A percentile compares a stretch with the other conserved stretches of the same genome.
These are phyloP conservation scores for Lutjanus argentimaculatus DNA, from an alignment of 2,797 vertebrate species.

Conservation along the genomic window DNA sequence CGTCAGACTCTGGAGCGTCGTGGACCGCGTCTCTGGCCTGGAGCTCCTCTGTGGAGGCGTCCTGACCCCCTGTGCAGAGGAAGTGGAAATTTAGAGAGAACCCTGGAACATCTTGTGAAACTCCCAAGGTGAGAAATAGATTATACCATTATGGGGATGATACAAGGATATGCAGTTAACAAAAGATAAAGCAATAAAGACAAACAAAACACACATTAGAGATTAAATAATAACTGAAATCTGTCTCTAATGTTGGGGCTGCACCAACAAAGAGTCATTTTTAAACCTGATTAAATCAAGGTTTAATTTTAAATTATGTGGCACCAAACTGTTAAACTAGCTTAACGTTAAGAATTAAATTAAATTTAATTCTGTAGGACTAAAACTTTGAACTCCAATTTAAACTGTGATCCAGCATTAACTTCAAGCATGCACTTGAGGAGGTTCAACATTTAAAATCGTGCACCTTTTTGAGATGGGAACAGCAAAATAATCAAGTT, in stretches of 20 bases:
- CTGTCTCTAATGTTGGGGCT: neutral
- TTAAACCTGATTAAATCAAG: too few relatives aligned
- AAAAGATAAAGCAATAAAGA: neutral
- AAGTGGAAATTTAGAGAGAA: constrained; percentile 4
- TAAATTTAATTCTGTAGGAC: too few relatives aligned
- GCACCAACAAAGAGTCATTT: too few relatives aligned
- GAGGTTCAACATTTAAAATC: too few relatives aligned
- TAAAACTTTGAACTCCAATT: too few relatives aligned
- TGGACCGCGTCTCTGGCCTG: constrained; percentile 13
- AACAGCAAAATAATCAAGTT: too few relatives aligned
- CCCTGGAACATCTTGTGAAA: neutral
- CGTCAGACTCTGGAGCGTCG: constrained; percentile 9
- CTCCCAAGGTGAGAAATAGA: neutral
- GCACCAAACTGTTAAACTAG: too few relatives aligned
- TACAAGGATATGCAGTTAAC: neutral
- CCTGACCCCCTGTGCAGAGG: constrained; percentile 46
- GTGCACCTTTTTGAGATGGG: too few relatives aligned
- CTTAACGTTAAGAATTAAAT: too few relatives aligned
- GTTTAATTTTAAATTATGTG: too few relatives aligned
- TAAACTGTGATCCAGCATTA: too few relatives aligned
- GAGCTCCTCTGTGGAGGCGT: constrained; percentile 31
- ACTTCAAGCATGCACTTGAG: too few relatives aligned
- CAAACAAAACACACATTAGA: neutral
- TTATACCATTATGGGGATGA: neutral
- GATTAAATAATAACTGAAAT: constrained; percentile 6